phyloP scores from a whole-genome alignment of 2,797 vertebrate species.

The Anguilla anguilla region DNA sequence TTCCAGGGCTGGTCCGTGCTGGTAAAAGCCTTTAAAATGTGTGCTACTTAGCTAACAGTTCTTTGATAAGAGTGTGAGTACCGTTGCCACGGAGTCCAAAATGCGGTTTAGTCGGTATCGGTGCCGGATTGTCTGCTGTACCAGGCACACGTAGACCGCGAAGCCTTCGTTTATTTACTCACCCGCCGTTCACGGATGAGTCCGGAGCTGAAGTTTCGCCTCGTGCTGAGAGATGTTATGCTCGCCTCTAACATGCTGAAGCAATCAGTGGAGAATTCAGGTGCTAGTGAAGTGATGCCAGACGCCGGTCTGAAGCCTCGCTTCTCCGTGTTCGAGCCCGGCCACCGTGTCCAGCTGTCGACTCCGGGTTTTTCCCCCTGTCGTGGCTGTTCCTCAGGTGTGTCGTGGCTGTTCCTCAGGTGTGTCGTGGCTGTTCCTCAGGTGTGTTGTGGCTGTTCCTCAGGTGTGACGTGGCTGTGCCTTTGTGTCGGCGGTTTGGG shows the following conservation, averaged over 20 bases:
- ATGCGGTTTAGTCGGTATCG: background rate
- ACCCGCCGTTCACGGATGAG: background rate
- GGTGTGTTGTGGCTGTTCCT: background rate
- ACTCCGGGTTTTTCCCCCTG: background rate
- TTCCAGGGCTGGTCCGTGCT: background rate
- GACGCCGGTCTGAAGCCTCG: background rate
- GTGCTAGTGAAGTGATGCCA: background rate
- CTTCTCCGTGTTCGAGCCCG: background rate
- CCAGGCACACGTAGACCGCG: background rate
- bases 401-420: background rate
- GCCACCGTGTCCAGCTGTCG: background rate
- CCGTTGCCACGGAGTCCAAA: background rate
- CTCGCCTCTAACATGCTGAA: background rate
- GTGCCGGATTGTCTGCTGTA: background rate
- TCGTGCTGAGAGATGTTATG: background rate
- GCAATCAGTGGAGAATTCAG: background rate
- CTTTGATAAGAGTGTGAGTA: background rate
- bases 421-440: background rate
- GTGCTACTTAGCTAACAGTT: background rate
- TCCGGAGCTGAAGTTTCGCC: background rate
- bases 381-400: background rate
- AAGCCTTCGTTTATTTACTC: background rate
- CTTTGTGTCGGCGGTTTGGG: background rate
- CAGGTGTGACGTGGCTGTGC: background rate
- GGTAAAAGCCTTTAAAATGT: background rate